Percentiles rank a stretch among this genome's conserved stretches.
These are phyloP conservation scores for Oscheius sp. DNA, from an alignment of 2,888 invertebrate genomes.

Conservation along the genomic window DNA sequence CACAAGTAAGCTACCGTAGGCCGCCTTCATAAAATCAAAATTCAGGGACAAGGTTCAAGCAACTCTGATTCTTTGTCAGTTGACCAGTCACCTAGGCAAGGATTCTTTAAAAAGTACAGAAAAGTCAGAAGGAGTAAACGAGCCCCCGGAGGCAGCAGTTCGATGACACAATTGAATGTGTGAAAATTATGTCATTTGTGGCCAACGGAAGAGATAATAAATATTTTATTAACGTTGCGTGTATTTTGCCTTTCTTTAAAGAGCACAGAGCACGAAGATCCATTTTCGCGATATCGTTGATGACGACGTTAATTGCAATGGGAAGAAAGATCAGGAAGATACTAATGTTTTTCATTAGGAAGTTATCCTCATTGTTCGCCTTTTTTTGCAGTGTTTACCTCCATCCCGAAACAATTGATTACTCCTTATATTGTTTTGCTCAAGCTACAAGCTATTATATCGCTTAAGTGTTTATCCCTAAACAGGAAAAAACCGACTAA, in stretches of 20 bases:
- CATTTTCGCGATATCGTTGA: not conserved
- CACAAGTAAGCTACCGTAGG: constrained; percentile 17
- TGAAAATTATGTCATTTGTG: not conserved
- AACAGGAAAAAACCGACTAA: not conserved
- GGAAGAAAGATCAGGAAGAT: not conserved
- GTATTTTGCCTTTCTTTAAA: not conserved
- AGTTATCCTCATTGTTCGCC: not conserved
- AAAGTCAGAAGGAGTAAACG: constrained; percentile 23
- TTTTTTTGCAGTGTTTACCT: too few relatives aligned
- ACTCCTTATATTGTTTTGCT: too few relatives aligned
- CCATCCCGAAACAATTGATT: too few relatives aligned
- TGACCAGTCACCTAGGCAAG: constrained; percentile 22
- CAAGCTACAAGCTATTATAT: too few relatives aligned
- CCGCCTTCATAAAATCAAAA: not conserved
- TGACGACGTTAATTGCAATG: not conserved
- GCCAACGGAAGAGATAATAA: too few relatives aligned
- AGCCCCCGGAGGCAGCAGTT: constrained; percentile 8
- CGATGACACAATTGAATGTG: constrained; percentile 26
- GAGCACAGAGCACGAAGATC: not conserved
- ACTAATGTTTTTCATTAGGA: not conserved
- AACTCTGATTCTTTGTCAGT: constrained; percentile 30
- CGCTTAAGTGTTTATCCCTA: constrained; percentile 1
- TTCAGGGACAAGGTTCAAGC: constrained; percentile 37
- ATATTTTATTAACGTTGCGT: not conserved
- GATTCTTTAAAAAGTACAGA: constrained; percentile 35